Base-by-base conservation (phyloP, 1,140 invertebrate species). In the Hyles vespertilio region DNA sequence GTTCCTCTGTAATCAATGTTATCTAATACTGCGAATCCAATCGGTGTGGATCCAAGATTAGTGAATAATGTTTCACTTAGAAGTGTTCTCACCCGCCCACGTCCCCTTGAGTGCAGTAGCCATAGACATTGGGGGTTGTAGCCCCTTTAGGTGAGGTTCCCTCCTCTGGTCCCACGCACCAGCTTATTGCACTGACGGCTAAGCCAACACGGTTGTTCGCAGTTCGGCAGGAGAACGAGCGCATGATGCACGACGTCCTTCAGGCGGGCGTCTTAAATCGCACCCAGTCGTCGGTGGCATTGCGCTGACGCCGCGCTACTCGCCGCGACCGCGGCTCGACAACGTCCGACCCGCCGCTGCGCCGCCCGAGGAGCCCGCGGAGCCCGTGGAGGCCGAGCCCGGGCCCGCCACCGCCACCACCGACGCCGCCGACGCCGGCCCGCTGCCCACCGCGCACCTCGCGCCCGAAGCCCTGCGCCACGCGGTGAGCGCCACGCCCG, bases 181-280 rank as follows among this genome's bases (percentile, higher is more conserved):
- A 7, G 52, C 36, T 22, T 46, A 36, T 56, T 22, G 51, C 47
- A 43, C 71, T 61, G 51, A 69, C 68, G 69, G 57, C 80, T 77
- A 80, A 84, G 80, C 80, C 49, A 67, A 44, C 58, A 9, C 70
- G 51, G 65, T 86, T 86, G 81, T 85, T 61, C 72, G 51, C 85
- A 89, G 85, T 89, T 72, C 85, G 85, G 68, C 85, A 89, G 79
- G 85, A 89, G 85, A 89, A 89, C 85, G 85, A 89, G 80, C 85
- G 84, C 71, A 73, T 89, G 85, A 87, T 89, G 80, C 83, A 83
- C 79, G 85, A 89, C 85, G 85, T 75, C 69, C 84, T 84, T 61
- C 85, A 84, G 79, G 82, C 69, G 83, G 84, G 72, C 81, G 79
- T 83, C 81, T 82, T 80, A 81, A 89, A 89, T 89, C 85, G 84